A percentile compares a stretch with the other conserved stretches of the same genome.
Conservation (phyloP, 2,113 vertebrate species). For the Atherinomorus stipes region DNA sequence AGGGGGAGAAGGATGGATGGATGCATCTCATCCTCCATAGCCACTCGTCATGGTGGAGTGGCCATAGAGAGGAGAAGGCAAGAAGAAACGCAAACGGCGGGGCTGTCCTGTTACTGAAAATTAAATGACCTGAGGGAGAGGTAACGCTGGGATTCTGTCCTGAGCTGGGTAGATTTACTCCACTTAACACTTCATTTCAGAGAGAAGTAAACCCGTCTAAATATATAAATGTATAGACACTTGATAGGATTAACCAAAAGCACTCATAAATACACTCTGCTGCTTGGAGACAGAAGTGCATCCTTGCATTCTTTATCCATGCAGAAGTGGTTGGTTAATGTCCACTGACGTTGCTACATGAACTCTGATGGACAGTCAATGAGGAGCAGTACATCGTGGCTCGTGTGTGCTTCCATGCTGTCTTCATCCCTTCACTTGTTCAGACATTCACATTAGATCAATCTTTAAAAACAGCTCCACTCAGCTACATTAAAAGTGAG, state of each 20-base stretch:
- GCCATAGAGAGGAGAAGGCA: slow-evolving; percentile 34
- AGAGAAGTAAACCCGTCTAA: slow-evolving; percentile 68
- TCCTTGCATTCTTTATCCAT: slow-evolving; percentile 70
- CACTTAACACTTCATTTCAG: slow-evolving; percentile 74
- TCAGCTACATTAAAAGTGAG: slow-evolving; percentile 91
- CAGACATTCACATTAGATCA: slow-evolving; percentile 92
- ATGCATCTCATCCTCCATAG: slow-evolving; percentile 49
- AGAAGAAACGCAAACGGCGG: slow-evolving; percentile 28
- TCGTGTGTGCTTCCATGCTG: slow-evolving; percentile 10
- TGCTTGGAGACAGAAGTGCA: slow-evolving; percentile 48
- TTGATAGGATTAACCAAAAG: slow-evolving; percentile 22
- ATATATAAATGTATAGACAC: slow-evolving; percentile 57
- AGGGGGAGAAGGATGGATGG: slow-evolving; percentile 32
- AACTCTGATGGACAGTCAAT: slow-evolving; percentile 50
- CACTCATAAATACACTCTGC: slow-evolving; percentile 41
- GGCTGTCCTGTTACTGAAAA: slow-evolving; percentile 77
- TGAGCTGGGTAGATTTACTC: slow-evolving; percentile 68
- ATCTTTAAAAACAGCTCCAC: slow-evolving; percentile 89
- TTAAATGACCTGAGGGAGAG: slow-evolving; percentile 77
- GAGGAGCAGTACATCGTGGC: slow-evolving; percentile 23
- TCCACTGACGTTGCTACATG: slow-evolving; percentile 35
- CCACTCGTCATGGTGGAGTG: slow-evolving; percentile 43
- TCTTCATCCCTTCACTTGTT: slow-evolving; percentile 55
- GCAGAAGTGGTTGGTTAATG: slow-evolving; percentile 27
- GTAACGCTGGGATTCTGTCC: slow-evolving; percentile 63